Base-by-base conservation (phyloP, 2,888 invertebrate genomes). In the Hypomecis atomaria region DNA sequence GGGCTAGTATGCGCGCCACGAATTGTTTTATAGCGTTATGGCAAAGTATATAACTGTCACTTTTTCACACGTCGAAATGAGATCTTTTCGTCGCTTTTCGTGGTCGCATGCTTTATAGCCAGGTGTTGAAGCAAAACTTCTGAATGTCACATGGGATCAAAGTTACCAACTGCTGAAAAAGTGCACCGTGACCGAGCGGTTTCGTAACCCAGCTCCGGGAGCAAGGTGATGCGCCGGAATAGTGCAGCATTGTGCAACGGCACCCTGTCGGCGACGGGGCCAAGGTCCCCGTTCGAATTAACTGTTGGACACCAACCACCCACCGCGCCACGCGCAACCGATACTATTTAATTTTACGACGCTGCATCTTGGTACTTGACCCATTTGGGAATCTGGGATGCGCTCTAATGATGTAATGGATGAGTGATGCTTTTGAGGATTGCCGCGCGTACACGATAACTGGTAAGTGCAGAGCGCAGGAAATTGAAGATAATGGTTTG, bases 221-320 rank as follows among this genome's bases (percentile, higher is more conserved):
- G 75, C 83, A 82, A 82, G 83, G 83, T 79, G 78, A 84, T 81
- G 84, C 82, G 82, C 85, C 77, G 82, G 84, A 86, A 86, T 87
- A 86, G 86, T 80, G 72, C 68, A 64, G 73, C 64, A 74, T 85
- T 86, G 85, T 83, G 85, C 84, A 86, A 85, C 78, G 72, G 76
- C 76, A 74, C 78, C 79, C 79, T 75, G 79, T 78, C 78, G 70
- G 72, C 38, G 74, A 74, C 75, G 75, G 71, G 82, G 83, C 81
- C 83, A 81, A 79, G 82, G 82, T 78, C 74, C 75, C 59, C 72
- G 68, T 62, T 75, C 76, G 64, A 74, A 78, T 76, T 78, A 79
- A 79, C 79, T 71, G 65, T 73, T 72, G 72, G 71, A 66, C 73
- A 70, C 77, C 64, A 62, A 52, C 65, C 72, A 70, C 38, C 63